phyloP scores from a whole-genome alignment of 2,888 invertebrate species.

The Sesamia inferens region DNA sequence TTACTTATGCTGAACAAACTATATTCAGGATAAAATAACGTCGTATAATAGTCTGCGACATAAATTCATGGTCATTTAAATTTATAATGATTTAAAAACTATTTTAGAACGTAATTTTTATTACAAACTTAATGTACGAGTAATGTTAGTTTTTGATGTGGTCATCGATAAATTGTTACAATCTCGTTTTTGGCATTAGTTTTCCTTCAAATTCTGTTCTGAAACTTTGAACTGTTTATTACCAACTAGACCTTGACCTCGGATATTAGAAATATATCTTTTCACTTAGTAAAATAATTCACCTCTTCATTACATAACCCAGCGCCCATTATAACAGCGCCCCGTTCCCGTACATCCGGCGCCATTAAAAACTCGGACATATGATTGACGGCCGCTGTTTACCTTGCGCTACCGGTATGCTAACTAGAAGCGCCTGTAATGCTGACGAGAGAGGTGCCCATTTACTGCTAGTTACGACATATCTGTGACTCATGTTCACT shows the following conservation, averaged over 20 bases:
- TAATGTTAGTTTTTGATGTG: neutral
- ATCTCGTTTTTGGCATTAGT: neutral
- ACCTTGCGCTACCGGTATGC: conserved; percentile 61
- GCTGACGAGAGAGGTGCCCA: conserved; percentile 19
- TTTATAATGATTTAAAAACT: neutral
- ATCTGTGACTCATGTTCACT: conserved; percentile 39
- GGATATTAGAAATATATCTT: neutral
- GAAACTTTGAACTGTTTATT: neutral
- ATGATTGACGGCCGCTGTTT: conserved; percentile 67
- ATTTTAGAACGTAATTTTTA: neutral
- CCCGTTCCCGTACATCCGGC: conserved; percentile 59
- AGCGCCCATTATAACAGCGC: conserved; percentile 52
- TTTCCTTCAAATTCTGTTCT: neutral
- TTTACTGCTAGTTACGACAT: conserved; percentile 32
- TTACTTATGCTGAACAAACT: too few species aligned
- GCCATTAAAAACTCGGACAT: conserved; percentile 64
- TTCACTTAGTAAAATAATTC: neutral
- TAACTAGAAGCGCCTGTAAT: conserved; percentile 50
- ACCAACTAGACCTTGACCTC: neutral
- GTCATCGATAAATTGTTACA: neutral
- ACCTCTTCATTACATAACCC: conserved; percentile 3
- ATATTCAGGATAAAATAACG: too few species aligned
- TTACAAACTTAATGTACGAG: neutral
- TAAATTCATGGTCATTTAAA: too few species aligned
- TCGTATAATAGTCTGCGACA: too few species aligned